Base-by-base conservation (phyloP, 2,797 vertebrate species). In the Dryobates pubescens region DNA sequence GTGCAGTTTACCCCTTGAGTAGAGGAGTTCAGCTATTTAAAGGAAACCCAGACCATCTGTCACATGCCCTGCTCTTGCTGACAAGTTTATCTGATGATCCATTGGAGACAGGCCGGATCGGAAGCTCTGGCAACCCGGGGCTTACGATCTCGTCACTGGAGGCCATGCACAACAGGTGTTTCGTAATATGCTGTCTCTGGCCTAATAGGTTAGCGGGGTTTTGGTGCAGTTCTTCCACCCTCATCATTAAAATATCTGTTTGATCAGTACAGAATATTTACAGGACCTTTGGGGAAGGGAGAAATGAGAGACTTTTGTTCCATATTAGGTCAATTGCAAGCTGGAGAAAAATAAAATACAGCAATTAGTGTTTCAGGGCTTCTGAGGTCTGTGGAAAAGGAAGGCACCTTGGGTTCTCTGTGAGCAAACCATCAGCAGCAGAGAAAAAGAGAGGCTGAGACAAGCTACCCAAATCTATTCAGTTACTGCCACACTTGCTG, bases 1-100 rank as follows among this genome's bases (percentile, higher is more conserved):
- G 45, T 72, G 56, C 81, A 85, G 56, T 49, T 93, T 67, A 73
- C 41, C 72, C 43, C 43, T 81, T 0, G 2, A 61, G 67, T 36
- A 73, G 34, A 90, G 67, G 13, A 45, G 17, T 43, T 23, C 17
- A 58, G 70, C 43, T 78, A 47, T 83, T 91, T 86, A 73, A 88
- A 91, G 68, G 61, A 77, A 88, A 94, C 47, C 58, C 93, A 58
- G 36, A 41, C 51, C 90, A 88, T 76, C 81, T 92, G 89, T 88
- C 77, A 73, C 73, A 56, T 2, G 1, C 41, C 71, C 45, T 43
- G 1, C 36, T 67, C 78, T 53, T 62, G 38, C 54, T 86, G 64
- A 86, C 82, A 83, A 61, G 47, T 90, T 92, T 89, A 91, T 81
- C 63, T 92, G 82, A 58, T 54, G 64, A 83, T 56, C 70, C 64